Percentiles rank a stretch among this genome's conserved stretches.
These are phyloP conservation scores for Chaetodon trifasciatus DNA, from an alignment of 2,797 vertebrate genomes.

Conservation along the genomic window DNA sequence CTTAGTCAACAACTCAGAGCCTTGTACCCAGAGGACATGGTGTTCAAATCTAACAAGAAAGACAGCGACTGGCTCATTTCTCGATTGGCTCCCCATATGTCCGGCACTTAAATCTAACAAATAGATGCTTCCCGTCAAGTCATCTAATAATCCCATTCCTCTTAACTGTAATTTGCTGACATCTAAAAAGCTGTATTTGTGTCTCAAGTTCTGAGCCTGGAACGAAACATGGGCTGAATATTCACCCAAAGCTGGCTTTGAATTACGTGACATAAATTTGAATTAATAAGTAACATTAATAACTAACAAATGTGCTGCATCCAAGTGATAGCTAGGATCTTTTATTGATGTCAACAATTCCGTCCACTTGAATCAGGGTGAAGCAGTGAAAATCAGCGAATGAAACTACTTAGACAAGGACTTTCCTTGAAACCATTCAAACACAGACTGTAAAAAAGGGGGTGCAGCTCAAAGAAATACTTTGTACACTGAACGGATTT, in stretches of 20 bases:
- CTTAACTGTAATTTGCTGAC: slow-evolving; percentile 25
- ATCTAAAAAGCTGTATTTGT: slow-evolving; percentile 1
- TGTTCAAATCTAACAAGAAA: slow-evolving; percentile 44
- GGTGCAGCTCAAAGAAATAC: not conserved
- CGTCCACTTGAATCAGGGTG: slow-evolving; percentile 4
- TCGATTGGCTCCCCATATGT: not conserved
- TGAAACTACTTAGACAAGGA: slow-evolving; percentile 1
- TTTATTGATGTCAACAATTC: slow-evolving; percentile 17
- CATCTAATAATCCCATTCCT: not conserved
- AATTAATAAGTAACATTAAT: not conserved
- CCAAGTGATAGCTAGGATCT: slow-evolving; percentile 1
- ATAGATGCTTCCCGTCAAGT: slow-evolving; percentile 18
- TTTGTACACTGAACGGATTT: not conserved
- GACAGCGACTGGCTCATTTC: slow-evolving; percentile 7
- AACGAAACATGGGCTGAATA: not conserved
- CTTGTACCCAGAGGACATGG: slow-evolving; percentile 37
- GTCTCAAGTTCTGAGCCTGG: not conserved
- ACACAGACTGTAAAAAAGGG: not conserved
- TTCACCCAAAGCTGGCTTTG: slow-evolving; percentile 1
- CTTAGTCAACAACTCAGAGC: slow-evolving; percentile 51
- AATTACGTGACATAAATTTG: slow-evolving; percentile 12
- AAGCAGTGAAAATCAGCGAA: not conserved
- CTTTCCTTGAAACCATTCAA: not conserved
- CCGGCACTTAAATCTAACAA: slow-evolving; percentile 15
- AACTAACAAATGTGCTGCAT: slow-evolving; percentile 7